Evolutionary conservation across 2,113 vertebrate genomes (phyloP), one percentile per base, ranked within the genome.

Genomic region (Onychostruthus taczanowskii): DNA sequence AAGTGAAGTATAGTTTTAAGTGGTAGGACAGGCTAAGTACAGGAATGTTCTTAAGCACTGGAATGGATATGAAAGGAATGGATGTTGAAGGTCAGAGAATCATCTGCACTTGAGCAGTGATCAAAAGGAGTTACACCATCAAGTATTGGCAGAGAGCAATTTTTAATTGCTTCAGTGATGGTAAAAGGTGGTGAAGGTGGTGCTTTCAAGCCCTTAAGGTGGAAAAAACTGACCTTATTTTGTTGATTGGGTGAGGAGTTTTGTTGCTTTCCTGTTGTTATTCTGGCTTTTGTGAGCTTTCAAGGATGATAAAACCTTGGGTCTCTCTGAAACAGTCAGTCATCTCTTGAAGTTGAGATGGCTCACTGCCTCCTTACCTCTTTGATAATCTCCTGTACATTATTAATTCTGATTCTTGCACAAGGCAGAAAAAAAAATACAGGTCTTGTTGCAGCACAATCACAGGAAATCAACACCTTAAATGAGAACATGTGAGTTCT

Each of bases 81-180:
- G 69, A 87, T 85, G 79, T 17, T 88, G 89, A 94, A 95, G 90
- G 95, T 95, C 89, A 91, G 91, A 86, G 79, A 73, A 59, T 62
- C 73, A 52, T 30, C 46, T 2, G 5, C 64, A 58, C 58, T 59
- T 52, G 22, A 89, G 62, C 43, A 72, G 44, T 84, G 89, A 96
- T 96, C 89, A 96, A 95, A 95, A 96, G 61, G 21, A 80, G 49
- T 44, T 50, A 56, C 93, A 89, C 2, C 59, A 93, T 62, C 82
- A 95, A 82, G 91, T 94, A 91, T 68, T 64, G 66, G 43, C 86
- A 87, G 80, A 44, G 0, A 68, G 56, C n/a, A 87, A 80, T 87
- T 90, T 95, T 95, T 96, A 96, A 97, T 96, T 93, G 92, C 86
- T 80, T 87, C 66, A 28, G n/a, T 62, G 78, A 61, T 61, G 47